Evolutionary conservation across 2,113 vertebrate species (phyloP).

Genomic region (Gorsachius goisagi): DNA sequence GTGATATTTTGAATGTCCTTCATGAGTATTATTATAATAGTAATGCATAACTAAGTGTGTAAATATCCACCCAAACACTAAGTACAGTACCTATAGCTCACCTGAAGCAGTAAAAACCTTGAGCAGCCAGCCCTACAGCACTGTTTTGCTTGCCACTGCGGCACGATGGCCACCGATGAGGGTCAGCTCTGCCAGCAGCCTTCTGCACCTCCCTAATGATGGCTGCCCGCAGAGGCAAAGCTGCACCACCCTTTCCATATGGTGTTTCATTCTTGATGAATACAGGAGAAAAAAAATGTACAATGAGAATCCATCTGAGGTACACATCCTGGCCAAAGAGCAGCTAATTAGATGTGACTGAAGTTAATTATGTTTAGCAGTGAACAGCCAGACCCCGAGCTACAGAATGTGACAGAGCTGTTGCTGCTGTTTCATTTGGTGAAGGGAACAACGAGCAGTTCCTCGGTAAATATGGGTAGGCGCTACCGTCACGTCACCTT

Average conservation of each 20-base stretch:
- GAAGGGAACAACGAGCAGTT: background rate
- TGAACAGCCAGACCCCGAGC: background rate
- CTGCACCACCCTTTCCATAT: background rate
- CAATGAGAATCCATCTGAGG: background rate
- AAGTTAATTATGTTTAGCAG: background rate
- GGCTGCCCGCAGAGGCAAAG: background rate
- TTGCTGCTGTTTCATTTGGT: background rate
- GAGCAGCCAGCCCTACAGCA: background rate
- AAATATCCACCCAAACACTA: background rate
- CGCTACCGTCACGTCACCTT: background rate
- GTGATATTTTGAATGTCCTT: background rate
- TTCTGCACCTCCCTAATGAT: background rate
- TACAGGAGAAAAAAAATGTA: background rate
- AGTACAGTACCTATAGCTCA: background rate
- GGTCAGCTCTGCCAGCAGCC: background rate
- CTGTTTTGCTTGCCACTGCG: background rate
- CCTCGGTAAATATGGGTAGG: background rate
- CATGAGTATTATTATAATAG: background rate
- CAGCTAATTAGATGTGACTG: background rate
- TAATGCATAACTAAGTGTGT: background rate
- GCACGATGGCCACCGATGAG: rapidly evolving
- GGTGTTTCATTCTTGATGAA: background rate
- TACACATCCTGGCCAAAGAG: background rate
- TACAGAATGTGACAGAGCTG: background rate
- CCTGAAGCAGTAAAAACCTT: background rate